Conservation (phyloP, 2,888 invertebrate genomes). For the Odontothrips loti region DNA sequence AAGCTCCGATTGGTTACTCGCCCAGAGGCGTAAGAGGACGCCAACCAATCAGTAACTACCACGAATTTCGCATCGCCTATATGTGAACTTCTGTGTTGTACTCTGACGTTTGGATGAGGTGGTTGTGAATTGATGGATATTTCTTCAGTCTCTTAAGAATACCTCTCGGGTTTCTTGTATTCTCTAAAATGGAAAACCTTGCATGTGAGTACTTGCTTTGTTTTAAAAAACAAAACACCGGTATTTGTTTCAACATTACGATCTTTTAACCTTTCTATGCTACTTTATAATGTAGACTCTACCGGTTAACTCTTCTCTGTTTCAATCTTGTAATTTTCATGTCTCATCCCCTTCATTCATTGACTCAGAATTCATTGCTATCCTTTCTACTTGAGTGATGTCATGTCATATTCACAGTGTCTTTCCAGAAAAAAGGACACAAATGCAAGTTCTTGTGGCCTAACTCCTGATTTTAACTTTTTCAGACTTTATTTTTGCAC, state of each 20-base stretch:
- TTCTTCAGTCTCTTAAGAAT: not conserved
- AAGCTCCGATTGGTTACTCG: not conserved
- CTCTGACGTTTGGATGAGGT: not conserved
- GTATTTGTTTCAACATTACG: no score
- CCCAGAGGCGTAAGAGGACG: not conserved
- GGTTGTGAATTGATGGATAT: not conserved
- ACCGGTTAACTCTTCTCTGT: no score
- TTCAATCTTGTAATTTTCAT: no score
- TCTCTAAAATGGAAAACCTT: not conserved
- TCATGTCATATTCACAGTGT: no score
- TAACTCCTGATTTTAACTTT: not conserved
- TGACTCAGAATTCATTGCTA: not conserved
- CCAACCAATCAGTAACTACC: not conserved
- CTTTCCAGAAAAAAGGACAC: no score
- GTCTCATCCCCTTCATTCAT: not conserved
- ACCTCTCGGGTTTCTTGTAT: not conserved
- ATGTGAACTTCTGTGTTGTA: not conserved
- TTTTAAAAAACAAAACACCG: not conserved
- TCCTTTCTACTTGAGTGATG: not conserved
- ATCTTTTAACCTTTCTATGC: not conserved
- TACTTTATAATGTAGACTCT: no score
- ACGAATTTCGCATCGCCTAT: slow-evolving; percentile 15
- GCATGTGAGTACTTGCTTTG: not conserved
- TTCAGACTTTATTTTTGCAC: not conserved
- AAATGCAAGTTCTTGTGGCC: not conserved